Evolutionary conservation across 2,113 vertebrate species (phyloP), one percentile per base, ranked within the genome.

Genomic region (Takifugu flavidus): DNA sequence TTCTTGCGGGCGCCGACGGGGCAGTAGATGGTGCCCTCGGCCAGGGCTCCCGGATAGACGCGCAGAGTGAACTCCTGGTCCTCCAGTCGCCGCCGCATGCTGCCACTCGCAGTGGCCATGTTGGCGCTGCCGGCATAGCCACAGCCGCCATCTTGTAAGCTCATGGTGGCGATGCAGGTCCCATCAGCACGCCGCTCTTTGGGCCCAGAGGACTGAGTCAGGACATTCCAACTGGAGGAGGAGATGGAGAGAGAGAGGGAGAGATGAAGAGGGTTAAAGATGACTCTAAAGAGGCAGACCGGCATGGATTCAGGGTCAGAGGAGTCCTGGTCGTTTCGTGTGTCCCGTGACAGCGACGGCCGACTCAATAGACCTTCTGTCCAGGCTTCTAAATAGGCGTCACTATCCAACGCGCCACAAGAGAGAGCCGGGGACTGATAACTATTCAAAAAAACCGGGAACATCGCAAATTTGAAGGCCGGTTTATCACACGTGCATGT

Each of bases 21-120:
- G 89, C 95, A 98, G 75, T 98, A 98, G 82, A 98, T 95, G 2
- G 95, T 97, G 53, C 93, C 95, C 88, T 96, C 94, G 1, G 93
- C 91, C 53, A 98, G 92, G 84, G 90, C 88, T 68, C 95, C 96
- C 0, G 96, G 95, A 78, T 98, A 98, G 59, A 98, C 90, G 3
- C 92, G 95, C 81, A 98, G 75, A 0, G 89, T 93, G 70, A 92
- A 95, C 67, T 98, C 96, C 47, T 93, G 94, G 84, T 97, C 95
- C 87, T 98, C 94, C 86, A 94, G 92, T 87, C 95, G 95, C 89
- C 95, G 93, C 86, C 95, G 95, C 90, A 86, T 86, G 79, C 77
- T 86, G 74, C 85, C 75, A 28, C 79, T 67, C 15, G 73, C 74
- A 61, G 63, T 45, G 74, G 82, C 77, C 74, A 72, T 69, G 59